These are phyloP conservation scores for Cisticola juncidis DNA, from an alignment of 2,113 vertebrate genomes.

Conservation along the genomic window DNA sequence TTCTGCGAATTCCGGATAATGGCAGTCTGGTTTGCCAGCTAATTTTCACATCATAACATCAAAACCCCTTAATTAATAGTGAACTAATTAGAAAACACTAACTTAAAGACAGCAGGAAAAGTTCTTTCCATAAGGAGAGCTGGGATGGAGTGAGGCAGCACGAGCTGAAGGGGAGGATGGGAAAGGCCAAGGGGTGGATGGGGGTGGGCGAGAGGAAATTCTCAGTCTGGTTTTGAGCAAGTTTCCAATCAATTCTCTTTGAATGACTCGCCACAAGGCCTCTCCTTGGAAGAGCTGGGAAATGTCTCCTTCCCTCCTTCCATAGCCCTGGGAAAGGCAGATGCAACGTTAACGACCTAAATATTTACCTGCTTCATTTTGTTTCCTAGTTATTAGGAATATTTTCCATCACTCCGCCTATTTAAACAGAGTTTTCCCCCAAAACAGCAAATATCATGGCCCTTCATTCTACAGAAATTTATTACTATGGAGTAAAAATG, in stretches of 20 bases:
- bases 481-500: conserved; percentile 42
- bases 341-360: neutral
- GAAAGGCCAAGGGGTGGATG: neutral
- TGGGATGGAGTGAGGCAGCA: neutral
- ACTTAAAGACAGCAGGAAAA: neutral
- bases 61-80: conserved; percentile 35
- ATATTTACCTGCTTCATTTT: conserved; percentile 6
- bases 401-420: neutral
- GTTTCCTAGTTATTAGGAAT: neutral
- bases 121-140: neutral
- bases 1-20: neutral
- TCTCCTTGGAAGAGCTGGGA: neutral
- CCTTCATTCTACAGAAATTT: conserved; percentile 46
- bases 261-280: neutral
- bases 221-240: neutral
- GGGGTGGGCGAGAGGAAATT: neutral
- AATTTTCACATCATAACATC: conserved; percentile 37
- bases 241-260: neutral
- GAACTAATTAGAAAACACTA: conserved; percentile 30
- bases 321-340: neutral
- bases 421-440: neutral
- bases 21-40: conserved; percentile 29
- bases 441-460: neutral
- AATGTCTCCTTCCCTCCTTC: neutral
- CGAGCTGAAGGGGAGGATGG: neutral